Conservation (phyloP, 2,113 vertebrate genomes). For the Coregonus clupeaformis region DNA sequence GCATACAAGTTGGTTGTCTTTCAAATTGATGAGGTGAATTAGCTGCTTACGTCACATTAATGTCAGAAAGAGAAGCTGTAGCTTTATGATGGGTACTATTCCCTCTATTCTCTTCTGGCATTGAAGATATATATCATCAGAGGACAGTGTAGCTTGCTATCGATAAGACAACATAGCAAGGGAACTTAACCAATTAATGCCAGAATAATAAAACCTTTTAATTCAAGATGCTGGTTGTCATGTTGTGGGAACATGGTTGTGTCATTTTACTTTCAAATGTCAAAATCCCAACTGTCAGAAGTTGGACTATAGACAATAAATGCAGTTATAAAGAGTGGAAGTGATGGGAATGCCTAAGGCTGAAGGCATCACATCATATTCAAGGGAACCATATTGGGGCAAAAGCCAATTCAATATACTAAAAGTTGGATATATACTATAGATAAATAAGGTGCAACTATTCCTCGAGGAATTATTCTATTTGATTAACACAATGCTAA, state of each 20-base stretch:
- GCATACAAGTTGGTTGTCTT: slow-evolving; percentile 17
- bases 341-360: slow-evolving; percentile 52
- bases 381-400: slow-evolving; percentile 57
- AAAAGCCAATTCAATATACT: slow-evolving; percentile 34
- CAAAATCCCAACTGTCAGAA: neutral
- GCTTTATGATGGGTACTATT: slow-evolving; percentile 7
- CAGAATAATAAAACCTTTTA: neutral
- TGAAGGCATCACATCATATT: slow-evolving; percentile 63
- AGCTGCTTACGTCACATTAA: neutral
- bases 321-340: slow-evolving; percentile 38
- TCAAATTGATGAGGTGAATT: slow-evolving; percentile 20
- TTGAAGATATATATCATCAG: slow-evolving; percentile 16
- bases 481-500: slow-evolving; percentile 67
- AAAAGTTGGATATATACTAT: slow-evolving; percentile 50
- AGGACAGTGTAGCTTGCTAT: neutral
- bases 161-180: neutral
- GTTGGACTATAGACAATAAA: slow-evolving; percentile 32
- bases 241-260: neutral
- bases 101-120: slow-evolving; percentile 21
- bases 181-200: neutral
- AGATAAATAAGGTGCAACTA: slow-evolving; percentile 73
- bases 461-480: slow-evolving; percentile 70
- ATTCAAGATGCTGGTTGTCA: slow-evolving; percentile 6
- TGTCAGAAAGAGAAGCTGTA: slow-evolving; percentile 7
- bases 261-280: neutral